Base-by-base conservation (phyloP, 2,888 invertebrate genomes). In the Mimachlamys varia region DNA sequence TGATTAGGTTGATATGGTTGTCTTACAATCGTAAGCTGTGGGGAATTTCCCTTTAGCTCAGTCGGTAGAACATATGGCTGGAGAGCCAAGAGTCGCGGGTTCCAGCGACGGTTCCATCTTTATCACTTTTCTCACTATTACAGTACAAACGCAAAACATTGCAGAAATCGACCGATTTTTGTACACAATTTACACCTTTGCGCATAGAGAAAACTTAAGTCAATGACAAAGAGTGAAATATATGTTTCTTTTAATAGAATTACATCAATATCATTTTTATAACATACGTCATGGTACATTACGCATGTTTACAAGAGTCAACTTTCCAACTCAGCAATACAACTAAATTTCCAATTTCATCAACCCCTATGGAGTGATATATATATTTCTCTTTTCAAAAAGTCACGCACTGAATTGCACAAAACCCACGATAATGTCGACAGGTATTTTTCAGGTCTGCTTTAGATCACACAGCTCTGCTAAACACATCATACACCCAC, bases 181-280 rank as follows among this genome's bases (percentile, higher is more conserved):
- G n/a, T n/a, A n/a, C n/a, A n/a, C n/a, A n/a, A n/a, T n/a, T n/a
- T n/a, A n/a, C n/a, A n/a, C n/a, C n/a, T n/a, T n/a, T n/a, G n/a
- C n/a, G n/a, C n/a, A n/a, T n/a, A n/a, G n/a, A n/a, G 58, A 27
- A 76, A 76, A 76, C 76, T 27, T 0, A 27, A 27, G 17, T 15
- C 22, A 0, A 10, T 27, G 19, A 33, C 7, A 76, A 27, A 76
- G 76, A 76, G 76, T 76, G 76, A 76, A 76, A 76, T 76, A 76
- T 76, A 76, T 76, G 76, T 76, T 76, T 76, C 76, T 76, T 76
- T 62, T 76, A 76, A 76, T 76, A 76, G 33, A 13, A 27, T 22
- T 76, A 76, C 27, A 76, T 76, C 76, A 76, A 33, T 33, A 33
- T 33, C 13, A 33, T 76, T 22, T 33, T 27, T 0, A 76, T 76